Conservation (phyloP, 1,140 invertebrate species). For the Drosophila burlai region DNA sequence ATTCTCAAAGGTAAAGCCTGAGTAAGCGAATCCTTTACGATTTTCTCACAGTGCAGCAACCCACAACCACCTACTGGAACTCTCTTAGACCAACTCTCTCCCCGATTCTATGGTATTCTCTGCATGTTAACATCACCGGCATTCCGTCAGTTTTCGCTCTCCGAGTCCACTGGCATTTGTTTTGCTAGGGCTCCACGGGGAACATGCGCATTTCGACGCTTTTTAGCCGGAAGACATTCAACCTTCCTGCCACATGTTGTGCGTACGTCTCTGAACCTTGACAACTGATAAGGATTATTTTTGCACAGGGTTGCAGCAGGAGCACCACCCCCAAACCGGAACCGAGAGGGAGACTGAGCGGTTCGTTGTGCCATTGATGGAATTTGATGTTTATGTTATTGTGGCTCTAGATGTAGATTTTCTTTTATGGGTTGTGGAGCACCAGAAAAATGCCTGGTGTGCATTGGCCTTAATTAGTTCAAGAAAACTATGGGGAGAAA, state of each 20-base stretch:
- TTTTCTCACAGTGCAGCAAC: background rate
- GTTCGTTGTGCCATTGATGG: constrained; percentile 68
- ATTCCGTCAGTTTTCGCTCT: constrained; percentile 66
- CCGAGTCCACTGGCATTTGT: constrained; percentile 40
- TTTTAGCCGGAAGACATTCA: constrained; percentile 57
- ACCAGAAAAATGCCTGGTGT: constrained; percentile 56
- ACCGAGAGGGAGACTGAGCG: constrained; percentile 19
- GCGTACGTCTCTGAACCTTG: constrained; percentile 72
- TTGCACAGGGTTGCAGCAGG: constrained; percentile 70
- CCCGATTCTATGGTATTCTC: constrained; percentile 9
- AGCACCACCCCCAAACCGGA: constrained; percentile 8
- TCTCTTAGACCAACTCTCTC: constrained; percentile 26
- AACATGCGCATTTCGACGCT: constrained; percentile 37
- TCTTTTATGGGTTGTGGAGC: constrained; percentile 28
- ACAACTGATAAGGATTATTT: constrained; percentile 80
- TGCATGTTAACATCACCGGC: constrained; percentile 43
- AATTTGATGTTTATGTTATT: constrained; percentile 67
- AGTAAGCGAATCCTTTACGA: background rate
- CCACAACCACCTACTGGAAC: constrained; percentile 44
- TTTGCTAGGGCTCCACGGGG: constrained; percentile 56
- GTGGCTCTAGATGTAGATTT: constrained; percentile 55
- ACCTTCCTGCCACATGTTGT: constrained; percentile 82
- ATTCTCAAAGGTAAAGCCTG: background rate
- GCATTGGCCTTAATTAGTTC: constrained; percentile 64
- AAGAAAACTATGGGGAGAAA: constrained; percentile 19